Evolutionary conservation across 2,888 invertebrate genomes (phyloP).

Genomic region (Rhimphoctona megacephalus): DNA sequence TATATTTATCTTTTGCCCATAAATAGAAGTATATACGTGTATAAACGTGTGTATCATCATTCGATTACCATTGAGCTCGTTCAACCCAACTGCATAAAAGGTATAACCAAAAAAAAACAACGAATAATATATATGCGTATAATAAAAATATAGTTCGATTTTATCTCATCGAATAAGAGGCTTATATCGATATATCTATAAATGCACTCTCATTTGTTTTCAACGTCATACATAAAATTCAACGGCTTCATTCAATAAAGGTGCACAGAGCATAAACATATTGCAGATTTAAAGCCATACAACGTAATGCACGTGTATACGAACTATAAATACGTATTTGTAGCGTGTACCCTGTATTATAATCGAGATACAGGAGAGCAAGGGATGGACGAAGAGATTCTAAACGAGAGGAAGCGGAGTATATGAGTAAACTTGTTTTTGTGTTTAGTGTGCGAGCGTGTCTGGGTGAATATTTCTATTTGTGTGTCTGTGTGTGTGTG

Average conservation of each 20-base stretch:
- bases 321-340: slow-evolving; percentile 18
- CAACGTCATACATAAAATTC: slow-evolving; percentile 40
- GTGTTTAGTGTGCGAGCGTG: not conserved
- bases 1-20: not conserved
- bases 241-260: slow-evolving; percentile 54
- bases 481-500: slow-evolving; percentile 14
- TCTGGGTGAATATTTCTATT: not conserved
- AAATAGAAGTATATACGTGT: not conserved
- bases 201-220: slow-evolving; percentile 25
- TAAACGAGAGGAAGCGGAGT: slow-evolving; percentile 17
- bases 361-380: slow-evolving; percentile 15
- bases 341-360: slow-evolving; percentile 45
- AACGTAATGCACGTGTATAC: not conserved
- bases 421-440: slow-evolving; percentile 24
- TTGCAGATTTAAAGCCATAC: slow-evolving; percentile 9
- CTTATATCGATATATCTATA: not conserved
- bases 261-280: slow-evolving; percentile 29
- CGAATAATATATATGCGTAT: not conserved
- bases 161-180: not conserved
- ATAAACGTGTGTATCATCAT: not conserved
- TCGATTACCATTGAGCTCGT: slow-evolving; percentile 32
- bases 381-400: slow-evolving; percentile 17
- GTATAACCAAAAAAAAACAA: not conserved
- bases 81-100: slow-evolving; percentile 33
- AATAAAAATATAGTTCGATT: not conserved